Evolutionary conservation across 2,888 invertebrate genomes (phyloP), one percentile per base, ranked within the genome.

Genomic region (Eupeodes luniger): DNA sequence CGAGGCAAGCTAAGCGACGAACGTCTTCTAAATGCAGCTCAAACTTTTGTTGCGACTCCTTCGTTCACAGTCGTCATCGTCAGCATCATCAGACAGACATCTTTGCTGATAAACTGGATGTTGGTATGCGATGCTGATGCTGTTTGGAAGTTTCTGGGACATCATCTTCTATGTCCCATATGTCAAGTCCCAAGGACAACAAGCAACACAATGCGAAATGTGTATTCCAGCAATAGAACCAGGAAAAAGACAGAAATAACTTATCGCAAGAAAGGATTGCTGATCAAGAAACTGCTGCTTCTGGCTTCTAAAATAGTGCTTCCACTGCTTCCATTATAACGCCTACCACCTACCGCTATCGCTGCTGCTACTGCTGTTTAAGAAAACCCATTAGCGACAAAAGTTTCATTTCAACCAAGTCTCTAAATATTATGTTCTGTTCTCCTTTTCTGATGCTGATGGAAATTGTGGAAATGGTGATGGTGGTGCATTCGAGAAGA

Each of bases 321-420:
- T 40, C 6, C 6, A 27, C 27, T 40, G 40, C 40, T 9, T 40
- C 40, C 27, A 27, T 27, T 27, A 27, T 27, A 27, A 40, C 9
- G 40, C 40, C 9, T 40, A 27, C 40, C 9, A 9, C 40, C 40
- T 40, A 5, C 6, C 9, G 40, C 40, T 40, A 7, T 40, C 9
- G 40, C 9, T 47, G 49, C 53, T 1, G n/a, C 16, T 27, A 1
- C n/a, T 16, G 51, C 51, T 62, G 51, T 14, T 53, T 40, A 47
- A 40, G 61, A 53, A 70, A 69, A 69, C 40, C 57, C 70, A 79
- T 79, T 79, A 79, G 78, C 61, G 61, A 75, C 61, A 59, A 61
- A 78, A 69, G 57, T 70, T 78, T 61, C n/a, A 16, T 59, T 69
- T 61, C 14, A 27, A 27, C 49, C 49, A 78, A 59, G 49, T 49